Evolutionary conservation across 2,797 vertebrate genomes (phyloP).

Genomic region (Helarctos malayanus): DNA sequence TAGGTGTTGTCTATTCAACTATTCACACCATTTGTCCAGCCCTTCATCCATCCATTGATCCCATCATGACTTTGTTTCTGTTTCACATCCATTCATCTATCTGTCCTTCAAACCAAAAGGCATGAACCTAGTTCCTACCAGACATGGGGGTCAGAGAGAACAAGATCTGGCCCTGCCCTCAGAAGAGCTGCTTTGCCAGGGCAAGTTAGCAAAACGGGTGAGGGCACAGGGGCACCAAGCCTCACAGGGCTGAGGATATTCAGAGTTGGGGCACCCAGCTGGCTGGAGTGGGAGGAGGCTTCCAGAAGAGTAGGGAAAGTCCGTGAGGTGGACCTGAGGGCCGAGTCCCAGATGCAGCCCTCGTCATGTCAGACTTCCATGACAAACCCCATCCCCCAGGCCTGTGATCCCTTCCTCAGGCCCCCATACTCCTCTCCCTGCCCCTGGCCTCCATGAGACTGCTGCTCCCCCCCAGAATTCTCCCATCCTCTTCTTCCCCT

Average conservation of each 20-base stretch:
- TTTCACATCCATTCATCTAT: background rate
- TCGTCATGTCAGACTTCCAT: background rate
- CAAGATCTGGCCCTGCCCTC: background rate
- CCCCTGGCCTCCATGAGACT: background rate
- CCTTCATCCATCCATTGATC: background rate
- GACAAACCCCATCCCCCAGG: background rate
- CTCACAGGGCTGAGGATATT: background rate
- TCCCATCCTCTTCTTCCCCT: background rate
- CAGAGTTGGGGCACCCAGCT: background rate
- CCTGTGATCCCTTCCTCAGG: background rate
- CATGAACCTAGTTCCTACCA: background rate
- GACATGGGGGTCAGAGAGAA: background rate
- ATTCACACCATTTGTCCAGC: background rate
- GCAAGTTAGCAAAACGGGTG: background rate
- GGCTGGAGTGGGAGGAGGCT: background rate
- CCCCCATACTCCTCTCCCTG: fast-evolving
- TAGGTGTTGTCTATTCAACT: background rate
- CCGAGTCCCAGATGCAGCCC: too few species aligned
- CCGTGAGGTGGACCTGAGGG: background rate
- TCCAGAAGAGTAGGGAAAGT: background rate
- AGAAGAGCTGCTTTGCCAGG: background rate
- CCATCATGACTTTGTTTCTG: background rate
- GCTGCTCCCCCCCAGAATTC: background rate
- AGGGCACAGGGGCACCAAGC: background rate
- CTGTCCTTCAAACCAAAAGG: background rate